Conservation (phyloP, 2,797 vertebrate species). For the Ceryle rudis region DNA sequence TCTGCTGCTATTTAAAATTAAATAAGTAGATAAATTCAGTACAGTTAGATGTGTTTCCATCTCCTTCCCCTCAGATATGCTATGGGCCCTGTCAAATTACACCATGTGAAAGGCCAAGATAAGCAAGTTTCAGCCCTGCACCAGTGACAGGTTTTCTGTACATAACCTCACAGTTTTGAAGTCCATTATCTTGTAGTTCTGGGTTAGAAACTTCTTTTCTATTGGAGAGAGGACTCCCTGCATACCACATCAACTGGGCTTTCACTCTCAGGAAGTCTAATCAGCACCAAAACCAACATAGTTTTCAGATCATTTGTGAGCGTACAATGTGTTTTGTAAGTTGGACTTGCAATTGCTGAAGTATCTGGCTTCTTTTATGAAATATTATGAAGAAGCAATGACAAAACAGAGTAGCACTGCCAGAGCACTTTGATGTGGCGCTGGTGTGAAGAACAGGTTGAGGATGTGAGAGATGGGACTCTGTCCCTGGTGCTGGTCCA, state of each 20-base stretch:
- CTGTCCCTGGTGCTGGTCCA: accelerated
- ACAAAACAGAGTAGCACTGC: background rate
- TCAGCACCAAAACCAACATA: background rate
- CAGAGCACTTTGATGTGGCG: accelerated
- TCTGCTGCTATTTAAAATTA: conserved; percentile 24
- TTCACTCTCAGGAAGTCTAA: background rate
- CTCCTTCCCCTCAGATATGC: conserved; percentile 19
- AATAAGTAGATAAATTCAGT: conserved; percentile 46
- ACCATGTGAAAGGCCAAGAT: conserved; percentile 53
- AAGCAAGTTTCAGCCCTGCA: conserved; percentile 48
- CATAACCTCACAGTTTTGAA: conserved; percentile 20
- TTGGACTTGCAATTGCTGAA: accelerated
- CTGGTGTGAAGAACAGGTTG: accelerated
- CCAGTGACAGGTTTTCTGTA: conserved; percentile 19
- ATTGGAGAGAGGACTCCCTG: background rate
- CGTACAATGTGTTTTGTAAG: background rate
- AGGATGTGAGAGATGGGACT: background rate
- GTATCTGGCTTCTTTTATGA: background rate
- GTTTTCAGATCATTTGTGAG: background rate
- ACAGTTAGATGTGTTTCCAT: background rate
- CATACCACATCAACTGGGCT: background rate
- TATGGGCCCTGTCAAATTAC: background rate
- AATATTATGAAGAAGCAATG: background rate
- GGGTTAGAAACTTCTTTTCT: background rate
- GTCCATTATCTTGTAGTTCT: conserved; percentile 16